Conservation (phyloP, 2,113 vertebrate genomes). For the Nycticryphes semicollaris region DNA sequence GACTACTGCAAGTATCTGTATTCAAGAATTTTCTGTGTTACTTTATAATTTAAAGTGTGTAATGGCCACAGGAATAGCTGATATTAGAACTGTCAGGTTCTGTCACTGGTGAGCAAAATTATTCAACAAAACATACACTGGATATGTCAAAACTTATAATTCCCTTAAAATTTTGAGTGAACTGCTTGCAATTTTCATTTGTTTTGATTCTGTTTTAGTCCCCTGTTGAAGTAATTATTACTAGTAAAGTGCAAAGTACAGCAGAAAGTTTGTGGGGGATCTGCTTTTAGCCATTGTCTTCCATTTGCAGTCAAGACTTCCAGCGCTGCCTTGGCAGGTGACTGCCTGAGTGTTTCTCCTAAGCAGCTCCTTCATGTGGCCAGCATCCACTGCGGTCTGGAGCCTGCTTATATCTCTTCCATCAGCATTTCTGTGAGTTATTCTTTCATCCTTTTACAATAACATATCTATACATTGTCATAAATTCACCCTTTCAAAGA, state of each 20-base stretch:
- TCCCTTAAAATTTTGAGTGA: neutral
- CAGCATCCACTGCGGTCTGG: neutral
- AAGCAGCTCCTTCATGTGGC: neutral
- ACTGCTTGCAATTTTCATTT: neutral
- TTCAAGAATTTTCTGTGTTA: neutral
- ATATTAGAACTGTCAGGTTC: neutral
- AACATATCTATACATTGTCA: neutral
- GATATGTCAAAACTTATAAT: neutral
- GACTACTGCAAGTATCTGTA: neutral
- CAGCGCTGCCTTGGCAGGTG: neutral
- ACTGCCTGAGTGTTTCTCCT: neutral
- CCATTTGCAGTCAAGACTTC: neutral
- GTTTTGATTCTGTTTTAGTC: neutral
- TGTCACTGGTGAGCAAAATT: neutral
- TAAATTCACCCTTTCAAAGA: neutral
- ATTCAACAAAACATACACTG: neutral
- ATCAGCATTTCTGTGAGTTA: neutral
- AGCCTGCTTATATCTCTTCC: neutral
- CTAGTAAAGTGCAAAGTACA: neutral
- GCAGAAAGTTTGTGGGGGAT: neutral
- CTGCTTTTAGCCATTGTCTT: neutral
- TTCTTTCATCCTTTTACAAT: neutral
- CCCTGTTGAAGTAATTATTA: neutral
- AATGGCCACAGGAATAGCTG: neutral
- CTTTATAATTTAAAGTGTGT: neutral